Evolutionary conservation across 2,888 invertebrate genomes (phyloP), one percentile per base, ranked within the genome.

Genomic region (Plagodis pulveraria): DNA sequence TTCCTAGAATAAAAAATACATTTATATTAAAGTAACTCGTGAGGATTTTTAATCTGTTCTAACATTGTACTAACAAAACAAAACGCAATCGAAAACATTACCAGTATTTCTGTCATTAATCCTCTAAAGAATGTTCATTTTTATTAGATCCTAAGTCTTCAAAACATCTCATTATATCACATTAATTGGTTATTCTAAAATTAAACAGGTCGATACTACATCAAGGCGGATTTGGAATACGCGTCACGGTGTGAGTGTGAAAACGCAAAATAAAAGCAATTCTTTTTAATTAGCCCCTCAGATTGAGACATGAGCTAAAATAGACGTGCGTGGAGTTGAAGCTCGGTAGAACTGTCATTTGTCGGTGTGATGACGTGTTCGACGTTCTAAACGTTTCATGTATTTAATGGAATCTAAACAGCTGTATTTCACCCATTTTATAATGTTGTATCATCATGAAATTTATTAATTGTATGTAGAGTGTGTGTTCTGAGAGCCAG

Each of bases 191-290:
- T 80, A 76, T 80, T 76, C 73, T 73, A 73, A 74, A 73, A 84
- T 83, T 79, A 83, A 78, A 77, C 73, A 67, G 33, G 73, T 74
- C 69, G 73, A 74, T 71, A 70, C 76, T 73, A 62, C 80, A 83
- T 88, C 84, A 86, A 78, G 75, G 71, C 74, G 81, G 79, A 83
- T 86, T 87, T 85, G 78, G 77, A 77, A 81, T 79, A 78, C 76
- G 71, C 70, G 88, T 89, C 89, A 87, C 80, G 74, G 76, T 80
- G 76, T 76, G 81, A 84, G 86, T 87, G 89, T 87, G 88, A 86
- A 87, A 87, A 85, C 85, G 89, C 87, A 78, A 90, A 91, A 92
- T 91, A 92, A 92, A 90, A 91, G 88, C 90, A 88, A 91, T 92
- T 91, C 90, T 91, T 92, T 91, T 87, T 91, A 92, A 91, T 91